A percentile compares a stretch with the other conserved stretches of the same genome.
These are phyloP conservation scores for Rhaphigaster nebulosa DNA, from an alignment of 2,888 invertebrate genomes.

Conservation along the genomic window DNA sequence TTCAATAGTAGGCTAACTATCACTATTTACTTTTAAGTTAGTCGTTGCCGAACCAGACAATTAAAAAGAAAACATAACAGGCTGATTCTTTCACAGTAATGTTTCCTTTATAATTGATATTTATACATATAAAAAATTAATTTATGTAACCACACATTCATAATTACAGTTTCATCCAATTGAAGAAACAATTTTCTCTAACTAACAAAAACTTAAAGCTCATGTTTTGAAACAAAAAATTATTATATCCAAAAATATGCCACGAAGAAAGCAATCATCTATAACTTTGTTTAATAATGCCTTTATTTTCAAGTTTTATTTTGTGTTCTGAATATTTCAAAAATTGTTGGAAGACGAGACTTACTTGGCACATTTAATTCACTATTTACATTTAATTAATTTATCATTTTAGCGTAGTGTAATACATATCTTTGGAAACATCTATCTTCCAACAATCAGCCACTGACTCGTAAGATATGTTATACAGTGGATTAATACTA, in stretches of 20 bases:
- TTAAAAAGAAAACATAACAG: neutral
- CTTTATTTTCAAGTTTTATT: neutral
- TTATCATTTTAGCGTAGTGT: conserved; percentile 51
- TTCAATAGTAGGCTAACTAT: neutral
- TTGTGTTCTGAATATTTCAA: neutral
- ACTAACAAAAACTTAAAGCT: neutral
- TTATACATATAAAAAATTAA: neutral
- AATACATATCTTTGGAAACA: conserved; percentile 29
- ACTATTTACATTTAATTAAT: conserved; percentile 52
- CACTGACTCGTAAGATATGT: conserved; percentile 13
- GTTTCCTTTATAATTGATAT: neutral
- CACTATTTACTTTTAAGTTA: neutral
- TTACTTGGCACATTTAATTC: conserved; percentile 55
- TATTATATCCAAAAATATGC: neutral
- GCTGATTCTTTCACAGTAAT: neutral
- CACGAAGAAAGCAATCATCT: conserved; percentile 13
- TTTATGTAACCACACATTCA: neutral
- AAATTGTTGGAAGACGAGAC: conserved; percentile 57
- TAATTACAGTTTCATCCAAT: neutral
- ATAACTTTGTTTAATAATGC: conserved; percentile 4
- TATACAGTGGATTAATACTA: conserved; percentile 8
- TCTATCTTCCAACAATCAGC: conserved; percentile 57
- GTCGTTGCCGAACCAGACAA: too few relatives aligned
- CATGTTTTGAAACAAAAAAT: neutral
- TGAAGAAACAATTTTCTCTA: neutral